A percentile compares a stretch with the other conserved stretches of the same genome.
Evolutionary conservation across 37 sponge, comb jelly and placozoan species (phyloP).

Genomic region (Ephydatia muelleri): DNA sequence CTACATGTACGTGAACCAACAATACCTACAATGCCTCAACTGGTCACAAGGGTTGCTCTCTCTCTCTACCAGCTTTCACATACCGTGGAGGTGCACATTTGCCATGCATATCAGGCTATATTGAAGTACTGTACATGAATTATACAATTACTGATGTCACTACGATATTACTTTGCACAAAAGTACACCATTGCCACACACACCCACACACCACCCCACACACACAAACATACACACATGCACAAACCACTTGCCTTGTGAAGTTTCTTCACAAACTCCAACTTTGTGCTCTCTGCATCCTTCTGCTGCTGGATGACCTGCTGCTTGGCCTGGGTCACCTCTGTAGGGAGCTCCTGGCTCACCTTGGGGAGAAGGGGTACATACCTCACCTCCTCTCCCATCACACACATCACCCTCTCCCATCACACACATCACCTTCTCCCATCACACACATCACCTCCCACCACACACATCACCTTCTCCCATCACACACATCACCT

Average conservation of each 20-base stretch:
- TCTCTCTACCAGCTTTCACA: too few species aligned
- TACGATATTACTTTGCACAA: too few species aligned
- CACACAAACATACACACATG: too few species aligned
- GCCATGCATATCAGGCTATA: too few species aligned
- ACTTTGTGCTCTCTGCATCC: conserved; percentile 27
- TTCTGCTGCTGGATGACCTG: conserved; percentile 35
- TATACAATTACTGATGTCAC: too few species aligned
- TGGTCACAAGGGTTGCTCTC: too few species aligned
- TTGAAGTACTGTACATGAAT: too few species aligned
- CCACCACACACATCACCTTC: too few species aligned
- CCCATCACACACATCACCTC: not conserved
- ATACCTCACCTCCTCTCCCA: not conserved
- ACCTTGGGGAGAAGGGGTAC: not conserved
- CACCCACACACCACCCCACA: not conserved
- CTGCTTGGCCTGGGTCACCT: conserved; percentile 47
- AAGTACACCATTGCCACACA: too few species aligned
- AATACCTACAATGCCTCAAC: too few species aligned
- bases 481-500: not conserved
- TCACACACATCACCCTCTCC: not conserved
- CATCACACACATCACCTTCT: not conserved
- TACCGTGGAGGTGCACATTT: too few species aligned
- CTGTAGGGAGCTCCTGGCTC: conserved; percentile 38
- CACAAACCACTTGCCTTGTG: conserved; percentile 32
- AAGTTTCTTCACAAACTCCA: conserved; percentile 56
- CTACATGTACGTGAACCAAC: too few species aligned